Conservation (phyloP, 2,888 invertebrate species). For the Orthonevra nobilis region DNA sequence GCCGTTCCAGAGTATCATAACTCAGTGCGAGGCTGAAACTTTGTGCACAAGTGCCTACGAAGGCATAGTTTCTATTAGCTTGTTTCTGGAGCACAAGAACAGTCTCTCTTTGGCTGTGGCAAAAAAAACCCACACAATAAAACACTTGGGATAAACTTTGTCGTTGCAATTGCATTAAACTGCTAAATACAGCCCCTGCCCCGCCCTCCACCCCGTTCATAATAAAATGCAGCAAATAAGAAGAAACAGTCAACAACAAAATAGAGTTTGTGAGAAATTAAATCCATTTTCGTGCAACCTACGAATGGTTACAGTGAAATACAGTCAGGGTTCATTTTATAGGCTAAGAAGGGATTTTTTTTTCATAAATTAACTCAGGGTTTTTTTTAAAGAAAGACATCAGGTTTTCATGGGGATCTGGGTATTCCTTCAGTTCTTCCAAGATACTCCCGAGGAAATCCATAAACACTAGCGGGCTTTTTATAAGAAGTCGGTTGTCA, state of each 20-base stretch:
- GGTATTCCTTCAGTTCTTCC: no score
- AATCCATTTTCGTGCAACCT: neutral
- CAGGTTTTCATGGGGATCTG: no score
- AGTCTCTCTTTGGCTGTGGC: conserved; percentile 18
- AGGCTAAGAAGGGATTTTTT: no score
- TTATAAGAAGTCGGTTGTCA: no score
- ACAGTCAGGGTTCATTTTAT: neutral
- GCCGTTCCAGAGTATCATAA: conserved; percentile 2
- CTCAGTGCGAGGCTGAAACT: conserved; percentile 14
- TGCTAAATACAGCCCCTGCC: no score
- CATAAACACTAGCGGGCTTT: no score
- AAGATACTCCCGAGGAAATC: no score
- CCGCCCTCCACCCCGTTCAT: neutral
- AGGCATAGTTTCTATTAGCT: conserved; percentile 21
- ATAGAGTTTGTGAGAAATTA: neutral
- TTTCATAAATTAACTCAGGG: no score
- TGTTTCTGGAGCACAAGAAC: conserved; percentile 13
- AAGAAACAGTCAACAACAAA: neutral
- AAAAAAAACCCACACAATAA: conserved; percentile 18
- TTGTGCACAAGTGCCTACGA: conserved; percentile 24
- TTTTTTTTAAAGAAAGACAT: no score
- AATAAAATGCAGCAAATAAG: neutral
- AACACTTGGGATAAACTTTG: conserved; percentile 23
- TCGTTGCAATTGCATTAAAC: conserved; percentile 11
- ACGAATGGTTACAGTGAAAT: neutral